phyloP scores from a whole-genome alignment of 2,888 invertebrate genomes.

The Lycocerus yunnanus region DNA sequence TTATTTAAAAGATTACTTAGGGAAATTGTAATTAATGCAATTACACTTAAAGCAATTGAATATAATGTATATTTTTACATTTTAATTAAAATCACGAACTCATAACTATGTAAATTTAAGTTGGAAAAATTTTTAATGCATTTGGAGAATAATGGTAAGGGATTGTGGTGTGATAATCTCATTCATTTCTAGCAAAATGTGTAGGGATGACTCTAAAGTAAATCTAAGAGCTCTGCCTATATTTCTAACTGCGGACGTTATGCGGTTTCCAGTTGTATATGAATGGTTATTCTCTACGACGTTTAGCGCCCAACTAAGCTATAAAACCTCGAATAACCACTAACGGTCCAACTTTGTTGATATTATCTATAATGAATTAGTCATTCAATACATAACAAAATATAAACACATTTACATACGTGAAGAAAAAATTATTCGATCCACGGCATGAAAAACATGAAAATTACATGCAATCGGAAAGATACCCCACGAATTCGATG shows the following conservation, averaged over 20 bases:
- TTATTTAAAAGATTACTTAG: neutral
- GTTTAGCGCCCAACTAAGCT: conserved; percentile 52
- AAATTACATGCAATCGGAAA: neutral
- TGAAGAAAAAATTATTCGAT: neutral
- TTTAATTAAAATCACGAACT: neutral
- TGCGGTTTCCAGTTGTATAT: conserved; percentile 50
- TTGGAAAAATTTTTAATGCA: neutral
- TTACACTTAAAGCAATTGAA: neutral
- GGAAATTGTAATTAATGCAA: neutral
- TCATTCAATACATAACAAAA: conserved; percentile 16
- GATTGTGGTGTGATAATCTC: conserved; percentile 19
- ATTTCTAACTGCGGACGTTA: conserved; percentile 37
- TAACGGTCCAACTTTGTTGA: conserved; percentile 43
- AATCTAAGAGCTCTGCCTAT: conserved; percentile 33
- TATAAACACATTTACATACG: neutral
- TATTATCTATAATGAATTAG: conserved; percentile 30
- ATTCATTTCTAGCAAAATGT: conserved; percentile 16
- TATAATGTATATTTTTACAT: neutral
- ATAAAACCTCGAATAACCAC: conserved; percentile 48
- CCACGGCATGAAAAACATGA: neutral
- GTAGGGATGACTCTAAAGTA: conserved; percentile 24
- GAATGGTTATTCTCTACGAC: conserved; percentile 53
- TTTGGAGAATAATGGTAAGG: neutral
- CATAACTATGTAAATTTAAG: neutral
- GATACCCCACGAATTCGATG: neutral